Evolutionary conservation across 2,888 invertebrate genomes (phyloP).

Genomic region (Gryllus longicercus): DNA sequence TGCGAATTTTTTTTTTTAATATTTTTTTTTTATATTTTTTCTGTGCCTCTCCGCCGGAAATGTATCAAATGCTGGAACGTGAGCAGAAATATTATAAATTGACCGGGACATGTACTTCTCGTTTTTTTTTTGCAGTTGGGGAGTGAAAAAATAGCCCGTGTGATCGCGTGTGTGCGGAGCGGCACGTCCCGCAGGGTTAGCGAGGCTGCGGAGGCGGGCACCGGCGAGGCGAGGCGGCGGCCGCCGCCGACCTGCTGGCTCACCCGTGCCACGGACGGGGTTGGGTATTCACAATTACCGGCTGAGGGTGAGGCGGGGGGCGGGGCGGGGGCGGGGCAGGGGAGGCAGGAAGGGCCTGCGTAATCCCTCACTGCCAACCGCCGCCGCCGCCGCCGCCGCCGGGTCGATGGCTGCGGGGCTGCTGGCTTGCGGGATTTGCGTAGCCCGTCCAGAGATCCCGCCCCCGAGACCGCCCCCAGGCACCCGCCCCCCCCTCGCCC

Average conservation of each 20-base stretch:
- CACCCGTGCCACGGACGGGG: background rate
- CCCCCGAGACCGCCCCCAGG: background rate
- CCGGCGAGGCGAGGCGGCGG: background rate
- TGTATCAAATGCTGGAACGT: slow-evolving; percentile 6
- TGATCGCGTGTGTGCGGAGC: background rate
- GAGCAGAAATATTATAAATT: slow-evolving; percentile 17
- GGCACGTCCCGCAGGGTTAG: background rate
- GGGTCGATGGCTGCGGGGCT: slow-evolving; percentile 17
- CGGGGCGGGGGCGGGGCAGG: background rate
- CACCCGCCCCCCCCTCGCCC: too few species aligned
- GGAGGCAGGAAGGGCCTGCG: slow-evolving; percentile 4
- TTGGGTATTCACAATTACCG: slow-evolving; percentile 1
- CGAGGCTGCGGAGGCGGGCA: background rate
- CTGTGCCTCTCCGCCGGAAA: background rate
- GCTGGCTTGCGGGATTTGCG: slow-evolving; percentile 2
- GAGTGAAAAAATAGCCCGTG: background rate
- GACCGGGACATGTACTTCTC: slow-evolving; percentile 2
- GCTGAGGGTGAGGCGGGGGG: background rate
- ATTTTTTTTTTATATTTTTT: background rate
- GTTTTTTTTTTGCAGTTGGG: background rate
- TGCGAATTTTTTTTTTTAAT: background rate
- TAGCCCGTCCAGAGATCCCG: background rate
- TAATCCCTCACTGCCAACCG: slow-evolving; percentile 17
- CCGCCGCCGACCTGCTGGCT: too few species aligned
- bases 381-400: too few species aligned